Base-by-base conservation (phyloP, 23 tunicate species). In the Trididemnum clinides region DNA sequence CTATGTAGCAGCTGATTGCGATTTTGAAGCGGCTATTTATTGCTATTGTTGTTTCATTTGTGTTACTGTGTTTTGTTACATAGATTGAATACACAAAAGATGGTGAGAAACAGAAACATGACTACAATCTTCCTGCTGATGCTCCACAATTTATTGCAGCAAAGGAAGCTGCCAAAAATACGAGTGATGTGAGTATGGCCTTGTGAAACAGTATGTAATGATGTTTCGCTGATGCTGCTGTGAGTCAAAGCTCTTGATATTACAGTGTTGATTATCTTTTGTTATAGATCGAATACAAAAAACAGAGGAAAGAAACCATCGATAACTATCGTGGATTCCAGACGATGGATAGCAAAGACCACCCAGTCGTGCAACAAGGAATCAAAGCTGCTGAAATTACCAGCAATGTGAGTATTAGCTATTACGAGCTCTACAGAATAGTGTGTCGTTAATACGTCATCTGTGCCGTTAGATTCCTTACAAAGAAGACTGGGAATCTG, bases 401-500 rank as follows among this genome's bases (percentile, higher is more conserved):
- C 21, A 44, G 70, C 28, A 59, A 85, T 34, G 89, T 85, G 54
- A 44, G 54, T 44, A 44, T 7, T 7, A 44, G 15, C 15, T 44
- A 44, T n/a, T n/a, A n/a, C n/a, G n/a, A n/a, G n/a, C n/a, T n/a
- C n/a, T n/a, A n/a, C n/a, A 7, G 15, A 44, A 15, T 44, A 44
- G 15, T 7, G 15, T 15, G 10, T 44, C 10, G 10, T 44, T 7
- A 44, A 7, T 44, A 7, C 15, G 10, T 44, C 15, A 44, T 44
- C 15, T 44, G 10, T 44, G 10, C 54, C 10, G 15, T 7, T 82
- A 92, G 97, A 84, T 69, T 57, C 63, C 83, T 15, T 95, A 95
- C 71, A 87, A 35, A 22, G 97, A 88, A 33, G 92, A 92, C 25
- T 92, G 97, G 97, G 97, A 92, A 64, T 78, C 76, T 34, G 97